Base-by-base conservation (phyloP, 1,140 invertebrate species). In the Bombus superbus region DNA sequence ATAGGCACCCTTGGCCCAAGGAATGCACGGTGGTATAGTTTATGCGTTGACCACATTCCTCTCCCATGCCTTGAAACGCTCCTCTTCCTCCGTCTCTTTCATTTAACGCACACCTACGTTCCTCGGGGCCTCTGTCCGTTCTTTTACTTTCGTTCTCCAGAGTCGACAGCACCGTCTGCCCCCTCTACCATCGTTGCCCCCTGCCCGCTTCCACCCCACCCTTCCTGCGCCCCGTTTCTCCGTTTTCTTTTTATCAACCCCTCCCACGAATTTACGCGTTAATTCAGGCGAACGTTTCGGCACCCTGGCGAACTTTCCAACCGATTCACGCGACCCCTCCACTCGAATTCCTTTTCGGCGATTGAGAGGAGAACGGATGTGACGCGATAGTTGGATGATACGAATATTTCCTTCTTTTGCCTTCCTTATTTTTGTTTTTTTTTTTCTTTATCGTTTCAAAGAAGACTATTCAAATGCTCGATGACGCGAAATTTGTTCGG, bases 31-130 rank as follows among this genome's bases (percentile, higher is more conserved):
- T 93, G 93, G 92, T 94, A 94, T 94, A 94, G 93, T 94, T 94
- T 94, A 94, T 94, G 93, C 93, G 93, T 94, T 94, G 92, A 93
- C 93, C 94, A 93, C 94, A 94, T 94, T 94, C 94, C 94, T 94
- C 93, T 94, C 94, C 93, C 94, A 94, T 94, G 94, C 93, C 93
- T 92, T 85, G 89, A 90, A 92, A 93, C 93, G 89, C 90, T 93
- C 90, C 90, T 93, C 91, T 92, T 92, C 89, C 90, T 92, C 89
- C 84, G 83, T 88, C 86, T 92, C 92, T 91, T 93, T 92, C 92
- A 90, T 92, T 92, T 92, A 85, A 93, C 90, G 77, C 91, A 94
- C 92, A 93, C 90, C 91, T 91, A 90, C 90, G 89, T 90, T 80
- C 84, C 89, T 71, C 72, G 57, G 76, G 75, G 64, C 75, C 28